Evolutionary conservation across 2,113 vertebrate species (phyloP).

Genomic region (Pteronura brasiliensis): DNA sequence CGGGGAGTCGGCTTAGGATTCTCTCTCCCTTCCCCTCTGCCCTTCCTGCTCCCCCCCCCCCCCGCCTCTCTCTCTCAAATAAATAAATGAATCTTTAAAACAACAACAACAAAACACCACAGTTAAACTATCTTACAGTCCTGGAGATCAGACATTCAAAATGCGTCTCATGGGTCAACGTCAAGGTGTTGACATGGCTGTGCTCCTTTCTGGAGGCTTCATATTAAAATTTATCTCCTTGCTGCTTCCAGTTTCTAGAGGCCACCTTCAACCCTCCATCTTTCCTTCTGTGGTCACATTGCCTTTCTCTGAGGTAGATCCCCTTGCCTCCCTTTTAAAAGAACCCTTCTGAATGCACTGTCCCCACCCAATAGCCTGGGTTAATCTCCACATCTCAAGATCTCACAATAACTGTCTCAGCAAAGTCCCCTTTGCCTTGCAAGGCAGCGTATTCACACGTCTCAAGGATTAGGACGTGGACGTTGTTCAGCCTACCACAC

Average conservation of each 20-base stretch:
- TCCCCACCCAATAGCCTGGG: background rate
- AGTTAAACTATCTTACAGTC: background rate
- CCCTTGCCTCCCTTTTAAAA: background rate
- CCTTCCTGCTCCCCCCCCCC: background rate
- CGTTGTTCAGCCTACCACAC: background rate
- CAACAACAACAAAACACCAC: background rate
- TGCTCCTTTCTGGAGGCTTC: background rate
- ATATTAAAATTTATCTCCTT: background rate
- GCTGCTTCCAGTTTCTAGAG: background rate
- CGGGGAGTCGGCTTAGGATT: background rate
- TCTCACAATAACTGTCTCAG: background rate
- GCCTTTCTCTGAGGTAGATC: background rate
- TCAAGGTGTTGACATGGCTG: background rate
- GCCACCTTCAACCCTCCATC: background rate
- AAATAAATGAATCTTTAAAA: background rate
- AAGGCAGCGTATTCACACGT: background rate
- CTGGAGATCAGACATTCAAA: background rate
- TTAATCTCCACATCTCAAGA: background rate
- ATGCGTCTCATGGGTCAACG: background rate
- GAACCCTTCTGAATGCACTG: background rate
- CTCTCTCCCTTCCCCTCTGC: background rate
- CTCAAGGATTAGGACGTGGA: background rate
- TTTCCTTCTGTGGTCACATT: background rate
- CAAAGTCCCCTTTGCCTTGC: background rate
- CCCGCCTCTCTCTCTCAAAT: background rate